Base-by-base conservation (phyloP, 1,140 invertebrate species). In the Hydropsyche tenuis region DNA sequence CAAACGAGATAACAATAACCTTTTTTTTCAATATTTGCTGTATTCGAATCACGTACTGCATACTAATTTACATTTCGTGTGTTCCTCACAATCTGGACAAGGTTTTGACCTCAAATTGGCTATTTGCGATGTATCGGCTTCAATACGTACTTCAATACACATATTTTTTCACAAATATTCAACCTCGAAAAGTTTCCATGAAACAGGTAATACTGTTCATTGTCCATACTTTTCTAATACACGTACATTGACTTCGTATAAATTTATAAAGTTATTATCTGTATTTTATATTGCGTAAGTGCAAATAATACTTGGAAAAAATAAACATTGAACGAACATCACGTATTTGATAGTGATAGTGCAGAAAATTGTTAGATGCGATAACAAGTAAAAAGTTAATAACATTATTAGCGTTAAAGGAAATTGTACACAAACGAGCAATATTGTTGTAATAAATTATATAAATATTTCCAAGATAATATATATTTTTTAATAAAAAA, bases 61-160 rank as follows among this genome's bases (percentile, higher is more conserved):
- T 4, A 37, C 30, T 37, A 37, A 37, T 37, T 37, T 37, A 9
- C 30, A 37, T 37, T 9, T 37, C 9, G 30, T 37, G 30, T 37
- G 30, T 37, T 37, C 30, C 6, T 53, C 48, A 18, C 20, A 9
- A 48, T 16, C 4, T 12, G 3, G 23, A 23, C 56, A 60, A 60
- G 56, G 56, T 60, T 60, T 27, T 60, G 56, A 60, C 56, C 56
- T 60, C 56, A 60, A 60, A 53, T 18, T n/a, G 16, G 30, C 3
- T 53, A 53, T 5, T 53, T 18, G 12, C 3, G 4, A 48, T 48
- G 46, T 48, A 48, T 18, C 46, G 12, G 16, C 14, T 60, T 11
- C 9, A 25, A 12, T 60, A 25, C 45, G 4, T 48, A n/a, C 3
- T 3, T n/a, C 16, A 48, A 48, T 14, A 48, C 2, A 4, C 4